Conservation (phyloP, 2,888 invertebrate genomes). For the Drosophila hawaiiensis region DNA sequence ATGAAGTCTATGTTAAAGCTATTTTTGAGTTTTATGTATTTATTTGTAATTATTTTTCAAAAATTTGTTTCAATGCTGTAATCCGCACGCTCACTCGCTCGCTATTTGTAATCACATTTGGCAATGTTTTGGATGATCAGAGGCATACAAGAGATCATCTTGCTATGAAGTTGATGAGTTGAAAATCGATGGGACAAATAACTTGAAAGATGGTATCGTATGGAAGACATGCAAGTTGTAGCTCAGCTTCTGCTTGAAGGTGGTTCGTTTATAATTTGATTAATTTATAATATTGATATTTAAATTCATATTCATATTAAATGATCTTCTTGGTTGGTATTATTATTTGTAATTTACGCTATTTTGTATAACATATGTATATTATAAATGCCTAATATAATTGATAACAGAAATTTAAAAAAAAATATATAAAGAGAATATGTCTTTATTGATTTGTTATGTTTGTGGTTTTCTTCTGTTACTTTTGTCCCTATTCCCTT, state of each 20-base stretch:
- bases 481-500: conserved; percentile 7
- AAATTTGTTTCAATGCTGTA: conserved; percentile 3
- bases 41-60: conserved; percentile 6
- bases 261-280: conserved; percentile 18
- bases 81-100: conserved; percentile 59
- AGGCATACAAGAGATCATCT: conserved; percentile 19
- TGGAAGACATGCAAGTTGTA: conserved; percentile 49
- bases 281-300: conserved; percentile 5
- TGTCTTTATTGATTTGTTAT: background rate
- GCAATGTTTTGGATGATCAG: conserved; percentile 23
- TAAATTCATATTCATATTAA: background rate
- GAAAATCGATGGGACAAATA: conserved; percentile 27
- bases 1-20: conserved; percentile 26
- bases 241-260: conserved; percentile 23
- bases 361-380: conserved; percentile 15
- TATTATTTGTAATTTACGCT: conserved; percentile 15
- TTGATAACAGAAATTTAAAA: background rate
- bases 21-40: conserved; percentile 27
- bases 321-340: background rate
- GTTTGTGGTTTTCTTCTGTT: conserved; percentile 8
- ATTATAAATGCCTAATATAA: conserved; percentile 8
- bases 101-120: conserved; percentile 41
- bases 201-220: conserved; percentile 15
- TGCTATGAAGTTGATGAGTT: conserved; percentile 29
- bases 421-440: background rate